phyloP scores from a whole-genome alignment of 2,797 vertebrate species.

The Calcarius lapponicus region DNA sequence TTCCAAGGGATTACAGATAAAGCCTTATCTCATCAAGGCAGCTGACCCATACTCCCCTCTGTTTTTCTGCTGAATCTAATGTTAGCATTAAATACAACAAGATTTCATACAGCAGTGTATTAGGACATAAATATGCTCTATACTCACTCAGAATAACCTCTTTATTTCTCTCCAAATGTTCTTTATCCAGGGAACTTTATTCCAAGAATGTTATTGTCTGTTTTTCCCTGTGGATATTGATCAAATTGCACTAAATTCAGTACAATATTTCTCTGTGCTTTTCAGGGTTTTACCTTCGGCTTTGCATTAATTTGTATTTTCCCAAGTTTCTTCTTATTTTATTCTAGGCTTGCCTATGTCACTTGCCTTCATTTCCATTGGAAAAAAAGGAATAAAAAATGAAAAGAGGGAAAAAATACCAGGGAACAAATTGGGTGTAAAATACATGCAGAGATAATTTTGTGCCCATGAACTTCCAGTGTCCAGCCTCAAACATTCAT shows the following conservation, averaged over 20 bases:
- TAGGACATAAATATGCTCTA: not conserved
- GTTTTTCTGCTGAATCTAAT: conserved; percentile 4
- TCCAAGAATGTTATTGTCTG: not conserved
- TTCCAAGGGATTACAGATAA: not conserved
- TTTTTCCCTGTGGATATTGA: not conserved
- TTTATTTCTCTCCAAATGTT: conserved; percentile 21
- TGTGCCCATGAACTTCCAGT: not conserved
- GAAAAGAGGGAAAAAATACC: not conserved
- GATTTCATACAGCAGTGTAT: not conserved
- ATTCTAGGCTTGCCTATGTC: not conserved
- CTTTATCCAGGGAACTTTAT: not conserved
- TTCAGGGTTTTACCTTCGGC: not conserved
- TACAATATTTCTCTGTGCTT: not conserved
- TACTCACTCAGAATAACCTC: not conserved
- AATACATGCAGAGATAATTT: not conserved
- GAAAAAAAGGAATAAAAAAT: not conserved
- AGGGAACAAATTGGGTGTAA: not conserved
- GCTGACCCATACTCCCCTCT: not conserved
- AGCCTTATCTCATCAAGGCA: not conserved
- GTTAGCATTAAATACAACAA: not conserved
- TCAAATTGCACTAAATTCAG: not conserved
- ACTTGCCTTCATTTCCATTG: not conserved
- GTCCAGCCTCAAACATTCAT: not conserved
- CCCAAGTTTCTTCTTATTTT: not conserved
- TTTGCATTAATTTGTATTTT: not conserved